Conservation (phyloP, 2,888 invertebrate species). For the Chironomus riparius region DNA sequence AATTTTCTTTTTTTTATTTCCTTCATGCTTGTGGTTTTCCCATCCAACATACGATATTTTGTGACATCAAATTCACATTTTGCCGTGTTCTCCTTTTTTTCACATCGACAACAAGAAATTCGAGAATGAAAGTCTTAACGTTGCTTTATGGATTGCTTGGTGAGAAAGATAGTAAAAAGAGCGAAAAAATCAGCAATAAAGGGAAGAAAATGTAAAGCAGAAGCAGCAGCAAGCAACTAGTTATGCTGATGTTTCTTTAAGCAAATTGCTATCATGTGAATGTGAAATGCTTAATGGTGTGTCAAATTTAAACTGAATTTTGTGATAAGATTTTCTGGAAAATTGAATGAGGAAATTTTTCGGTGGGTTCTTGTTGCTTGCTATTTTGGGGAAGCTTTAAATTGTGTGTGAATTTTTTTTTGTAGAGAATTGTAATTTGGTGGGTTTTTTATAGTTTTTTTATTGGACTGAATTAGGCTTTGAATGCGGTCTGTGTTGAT, state of each 20-base stretch:
- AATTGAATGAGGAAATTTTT: too few relatives aligned
- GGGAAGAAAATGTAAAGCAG: too few relatives aligned
- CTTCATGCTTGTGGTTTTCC: too few relatives aligned
- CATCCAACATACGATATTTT: background rate
- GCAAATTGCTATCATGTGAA: background rate
- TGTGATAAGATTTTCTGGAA: background rate
- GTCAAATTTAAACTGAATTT: conserved; percentile 2
- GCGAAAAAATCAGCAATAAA: background rate
- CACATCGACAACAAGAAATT: too few relatives aligned
- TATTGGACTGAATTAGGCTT: too few relatives aligned
- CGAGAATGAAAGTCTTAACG: background rate
- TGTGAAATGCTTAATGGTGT: conserved; percentile 6
- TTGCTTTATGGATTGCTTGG: background rate
- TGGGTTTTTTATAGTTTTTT: too few relatives aligned
- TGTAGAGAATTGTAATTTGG: too few relatives aligned
- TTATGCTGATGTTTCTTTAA: too few relatives aligned
- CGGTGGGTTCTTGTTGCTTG: too few relatives aligned
- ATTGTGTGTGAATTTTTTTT: too few relatives aligned
- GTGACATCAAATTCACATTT: background rate
- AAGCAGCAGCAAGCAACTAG: too few relatives aligned
- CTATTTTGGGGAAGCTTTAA: background rate
- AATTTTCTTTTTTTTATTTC: background rate
- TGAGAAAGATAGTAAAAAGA: background rate
- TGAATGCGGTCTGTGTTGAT: too few relatives aligned
- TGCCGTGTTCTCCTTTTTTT: background rate